These are phyloP conservation scores for Mythimna loreyi DNA, from an alignment of 2,888 invertebrate species.

Conservation along the genomic window DNA sequence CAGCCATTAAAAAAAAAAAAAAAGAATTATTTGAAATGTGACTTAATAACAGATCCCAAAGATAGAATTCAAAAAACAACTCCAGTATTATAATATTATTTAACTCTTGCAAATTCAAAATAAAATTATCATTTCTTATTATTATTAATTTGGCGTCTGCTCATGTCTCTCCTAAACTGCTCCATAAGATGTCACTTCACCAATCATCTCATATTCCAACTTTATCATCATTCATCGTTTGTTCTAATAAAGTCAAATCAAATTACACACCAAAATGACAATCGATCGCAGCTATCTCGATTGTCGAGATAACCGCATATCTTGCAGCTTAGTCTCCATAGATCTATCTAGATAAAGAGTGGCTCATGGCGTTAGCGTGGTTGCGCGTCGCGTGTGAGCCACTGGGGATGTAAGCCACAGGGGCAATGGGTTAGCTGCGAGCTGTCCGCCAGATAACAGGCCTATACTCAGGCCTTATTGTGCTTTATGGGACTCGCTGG, in stretches of 20 bases:
- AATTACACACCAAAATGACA: not conserved
- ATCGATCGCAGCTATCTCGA: not conserved
- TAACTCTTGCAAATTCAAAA: too few species aligned
- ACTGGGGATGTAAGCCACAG: slow-evolving; percentile 52
- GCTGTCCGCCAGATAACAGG: slow-evolving; percentile 26
- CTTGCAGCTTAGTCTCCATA: not conserved
- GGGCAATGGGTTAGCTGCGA: slow-evolving; percentile 50
- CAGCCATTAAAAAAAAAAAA: too few species aligned
- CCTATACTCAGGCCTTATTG: not conserved
- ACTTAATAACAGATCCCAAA: not conserved
- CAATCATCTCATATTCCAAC: not conserved
- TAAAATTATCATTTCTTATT: too few species aligned
- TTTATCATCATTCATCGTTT: not conserved
- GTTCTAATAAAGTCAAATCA: not conserved
- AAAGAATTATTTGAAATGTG: too few species aligned
- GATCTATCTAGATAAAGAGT: slow-evolving; percentile 30
- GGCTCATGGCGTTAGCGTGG: slow-evolving; percentile 16
- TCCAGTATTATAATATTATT: too few species aligned
- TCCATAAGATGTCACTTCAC: not conserved
- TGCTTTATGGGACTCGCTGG: not conserved
- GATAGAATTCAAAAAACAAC: too few species aligned
- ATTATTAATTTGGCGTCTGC: not conserved
- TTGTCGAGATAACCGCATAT: slow-evolving; percentile 1
- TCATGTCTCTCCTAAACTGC: not conserved
- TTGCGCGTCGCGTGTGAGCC: slow-evolving; percentile 34